Conservation (phyloP, 2,888 invertebrate genomes). For the Cantharis lateralis region DNA sequence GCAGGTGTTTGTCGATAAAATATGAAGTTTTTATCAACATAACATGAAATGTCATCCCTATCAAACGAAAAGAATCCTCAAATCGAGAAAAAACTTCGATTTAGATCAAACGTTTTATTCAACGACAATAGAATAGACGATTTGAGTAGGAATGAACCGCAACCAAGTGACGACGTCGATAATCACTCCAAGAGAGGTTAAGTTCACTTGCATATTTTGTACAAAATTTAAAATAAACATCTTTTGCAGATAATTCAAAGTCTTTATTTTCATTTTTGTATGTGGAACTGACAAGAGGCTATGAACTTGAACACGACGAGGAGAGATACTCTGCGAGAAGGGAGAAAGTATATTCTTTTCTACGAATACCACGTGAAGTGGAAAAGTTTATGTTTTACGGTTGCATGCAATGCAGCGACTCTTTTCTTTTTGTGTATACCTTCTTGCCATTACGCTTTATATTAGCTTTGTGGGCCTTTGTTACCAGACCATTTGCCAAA, state of each 20-base stretch:
- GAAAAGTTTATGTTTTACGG: constrained; percentile 94
- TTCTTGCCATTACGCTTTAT: constrained; percentile 92
- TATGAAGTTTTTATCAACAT: not conserved
- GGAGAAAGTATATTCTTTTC: constrained; percentile 95
- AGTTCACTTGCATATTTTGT: constrained; percentile 1
- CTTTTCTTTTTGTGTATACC: constrained; percentile 96
- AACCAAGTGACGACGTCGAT: constrained; percentile 40
- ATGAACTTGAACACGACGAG: constrained; percentile 93
- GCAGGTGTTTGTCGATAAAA: not conserved
- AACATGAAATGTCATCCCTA: constrained; percentile 29
- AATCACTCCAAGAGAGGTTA: constrained; percentile 43
- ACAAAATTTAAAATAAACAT: not conserved
- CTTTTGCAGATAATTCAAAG: constrained; percentile 33
- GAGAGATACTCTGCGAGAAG: constrained; percentile 91
- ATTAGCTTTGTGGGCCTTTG: constrained; percentile 81
- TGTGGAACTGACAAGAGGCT: constrained; percentile 89
- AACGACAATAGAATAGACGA: constrained; percentile 54
- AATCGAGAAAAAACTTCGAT: constrained; percentile 56
- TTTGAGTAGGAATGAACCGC: constrained; percentile 42
- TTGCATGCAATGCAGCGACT: constrained; percentile 95
- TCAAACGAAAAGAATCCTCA: constrained; percentile 26
- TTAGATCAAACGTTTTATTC: constrained; percentile 55
- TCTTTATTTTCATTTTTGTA: constrained; percentile 73
- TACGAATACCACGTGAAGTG: constrained; percentile 91
- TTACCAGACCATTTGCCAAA: constrained; percentile 73